These are phyloP conservation scores for Urocyon cinereoargenteus DNA, from an alignment of 2,797 vertebrate genomes.

Conservation along the genomic window DNA sequence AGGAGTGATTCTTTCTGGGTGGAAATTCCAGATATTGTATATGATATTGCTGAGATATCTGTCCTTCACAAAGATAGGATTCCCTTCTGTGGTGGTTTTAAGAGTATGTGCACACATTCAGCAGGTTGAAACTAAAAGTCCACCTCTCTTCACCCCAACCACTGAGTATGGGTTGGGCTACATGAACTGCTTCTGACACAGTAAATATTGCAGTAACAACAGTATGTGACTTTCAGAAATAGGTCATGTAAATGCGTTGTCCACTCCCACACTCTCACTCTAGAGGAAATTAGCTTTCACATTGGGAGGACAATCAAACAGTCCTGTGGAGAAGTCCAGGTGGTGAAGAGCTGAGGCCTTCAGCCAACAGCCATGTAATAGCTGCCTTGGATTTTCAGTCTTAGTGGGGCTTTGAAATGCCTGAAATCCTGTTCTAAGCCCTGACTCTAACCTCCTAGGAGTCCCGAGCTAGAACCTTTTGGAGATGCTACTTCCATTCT, in stretches of 20 bases:
- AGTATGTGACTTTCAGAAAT: not conserved
- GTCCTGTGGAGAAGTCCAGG: not conserved
- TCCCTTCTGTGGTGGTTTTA: not conserved
- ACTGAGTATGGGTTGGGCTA: not conserved
- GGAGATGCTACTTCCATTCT: not conserved
- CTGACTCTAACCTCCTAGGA: not conserved
- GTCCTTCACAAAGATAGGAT: not conserved
- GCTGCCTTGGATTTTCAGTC: not conserved
- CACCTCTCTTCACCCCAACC: no score
- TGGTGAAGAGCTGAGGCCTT: not conserved
- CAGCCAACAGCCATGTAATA: not conserved
- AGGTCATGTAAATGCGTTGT: not conserved
- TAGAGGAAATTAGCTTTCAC: not conserved
- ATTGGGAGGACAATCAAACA: not conserved
- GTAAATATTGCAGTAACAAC: not conserved
- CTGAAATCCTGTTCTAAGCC: not conserved
- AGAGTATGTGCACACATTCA: not conserved
- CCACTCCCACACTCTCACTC: not conserved
- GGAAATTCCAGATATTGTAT: not conserved
- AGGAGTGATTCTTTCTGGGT: not conserved
- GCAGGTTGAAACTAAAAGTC: not conserved
- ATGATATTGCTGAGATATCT: not conserved
- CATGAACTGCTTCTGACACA: not conserved
- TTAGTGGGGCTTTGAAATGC: not conserved
- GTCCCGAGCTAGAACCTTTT: not conserved